Base-by-base conservation (phyloP, 2,888 invertebrate genomes). In the Volucella zonaria region DNA sequence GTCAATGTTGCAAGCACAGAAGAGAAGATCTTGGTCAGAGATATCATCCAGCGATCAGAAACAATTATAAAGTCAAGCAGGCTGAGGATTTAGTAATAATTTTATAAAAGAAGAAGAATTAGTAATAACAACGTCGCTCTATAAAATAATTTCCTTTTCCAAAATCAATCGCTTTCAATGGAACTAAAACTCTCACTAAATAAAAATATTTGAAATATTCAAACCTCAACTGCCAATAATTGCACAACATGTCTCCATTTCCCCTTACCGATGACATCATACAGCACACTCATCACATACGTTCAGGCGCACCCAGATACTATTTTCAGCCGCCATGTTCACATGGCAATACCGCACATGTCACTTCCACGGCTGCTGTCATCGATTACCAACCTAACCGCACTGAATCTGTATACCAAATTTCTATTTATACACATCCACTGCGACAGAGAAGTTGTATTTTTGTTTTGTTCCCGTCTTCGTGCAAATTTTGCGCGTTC, bases 371-470 rank as follows among this genome's bases (percentile, higher is more conserved):
- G 31, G 18, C 62, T 8, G 11, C 23, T 71, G 71, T 52, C 70
- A 71, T 6, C 40, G 9, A 43, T 0, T 79, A 62, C 74, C 82
- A 78, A 82, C 78, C 52, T 66, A 31, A 6, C 58, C 47, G 38
- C 62, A 31, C n/a, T 51, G 67, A 51, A 71, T 42, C 31, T 42
- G 61, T 43, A 78, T 59, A 56, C 14, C 23, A 45, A 54, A 66
- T 64, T 51, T 82, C 82, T 73, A 79, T 42, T 76, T 82, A 82
- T 61, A 68, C 79, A 73, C 42, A 66, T 47, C 31, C 23, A 45
- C 49, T 11, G 9, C 15, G 14, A 38, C 31, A 6, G 31, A 31
- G 15, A 61, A 62, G 18, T 11, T n/a, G 23, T 43, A 54, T 18
- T 40, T 80, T 71, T 71, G 71, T 76, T 76, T 76, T 66, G 56